Evolutionary conservation across 1,140 invertebrate species (phyloP).

Genomic region (Ctenoplectra terminalis): DNA sequence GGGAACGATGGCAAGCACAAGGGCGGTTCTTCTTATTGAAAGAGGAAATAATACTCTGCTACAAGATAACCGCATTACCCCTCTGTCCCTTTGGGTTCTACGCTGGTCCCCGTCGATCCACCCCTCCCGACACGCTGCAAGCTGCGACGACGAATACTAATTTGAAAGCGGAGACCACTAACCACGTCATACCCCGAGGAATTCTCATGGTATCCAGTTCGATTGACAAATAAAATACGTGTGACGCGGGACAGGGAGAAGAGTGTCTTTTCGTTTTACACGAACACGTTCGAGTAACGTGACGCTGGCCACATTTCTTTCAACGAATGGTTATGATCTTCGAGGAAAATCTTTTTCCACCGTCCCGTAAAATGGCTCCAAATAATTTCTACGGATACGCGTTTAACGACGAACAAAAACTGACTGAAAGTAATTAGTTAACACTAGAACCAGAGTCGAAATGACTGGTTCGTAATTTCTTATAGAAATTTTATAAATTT

Average conservation of each 20-base stretch:
- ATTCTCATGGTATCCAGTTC: conserved; percentile 33
- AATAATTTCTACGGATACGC: conserved; percentile 19
- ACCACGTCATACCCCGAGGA: background rate
- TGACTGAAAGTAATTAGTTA: too few relatives aligned
- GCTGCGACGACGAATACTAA: conserved; percentile 70
- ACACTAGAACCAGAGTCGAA: too few relatives aligned
- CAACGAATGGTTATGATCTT: conserved; percentile 57
- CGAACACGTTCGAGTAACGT: conserved; percentile 43
- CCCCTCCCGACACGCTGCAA: background rate
- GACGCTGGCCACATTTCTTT: conserved; percentile 52
- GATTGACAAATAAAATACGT: conserved; percentile 70
- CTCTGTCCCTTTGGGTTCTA: conserved; percentile 27
- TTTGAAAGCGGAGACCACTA: conserved; percentile 65
- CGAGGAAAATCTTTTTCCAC: conserved; percentile 42
- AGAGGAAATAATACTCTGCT: conserved; percentile 72
- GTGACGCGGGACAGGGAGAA: conserved; percentile 6
- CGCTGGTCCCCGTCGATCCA: conserved; percentile 22
- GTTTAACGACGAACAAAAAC: too few relatives aligned
- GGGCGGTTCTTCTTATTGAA: conserved; percentile 65
- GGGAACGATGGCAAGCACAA: conserved; percentile 34
- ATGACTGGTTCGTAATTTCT: too few relatives aligned
- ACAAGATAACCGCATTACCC: conserved; percentile 75
- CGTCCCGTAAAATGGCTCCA: background rate
- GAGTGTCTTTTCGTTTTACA: conserved; percentile 26
- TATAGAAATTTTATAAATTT: too few relatives aligned